Percentiles rank a stretch among this genome's conserved stretches.
Evolutionary conservation across 1,140 invertebrate species (phyloP).

Genomic region (Acromyrmex charruanus): DNA sequence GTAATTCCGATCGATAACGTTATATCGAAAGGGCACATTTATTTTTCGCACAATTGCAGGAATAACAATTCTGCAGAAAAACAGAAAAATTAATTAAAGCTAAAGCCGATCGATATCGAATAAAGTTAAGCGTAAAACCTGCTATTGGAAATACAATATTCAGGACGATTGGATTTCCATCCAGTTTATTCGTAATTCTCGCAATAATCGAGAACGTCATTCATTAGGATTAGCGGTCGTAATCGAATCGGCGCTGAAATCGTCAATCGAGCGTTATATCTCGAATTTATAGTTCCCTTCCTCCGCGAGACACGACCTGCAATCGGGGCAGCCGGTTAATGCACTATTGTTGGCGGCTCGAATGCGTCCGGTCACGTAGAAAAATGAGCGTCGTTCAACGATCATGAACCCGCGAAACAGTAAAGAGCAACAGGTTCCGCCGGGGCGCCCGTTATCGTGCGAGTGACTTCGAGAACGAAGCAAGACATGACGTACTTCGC

Average conservation of each 20-base stretch:
- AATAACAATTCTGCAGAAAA: neutral
- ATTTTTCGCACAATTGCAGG: neutral
- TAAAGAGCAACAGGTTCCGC: slow-evolving; percentile 75
- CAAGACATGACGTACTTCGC: slow-evolving; percentile 62
- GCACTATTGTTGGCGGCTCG: slow-evolving; percentile 25
- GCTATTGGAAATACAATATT: neutral
- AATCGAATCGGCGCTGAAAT: slow-evolving; percentile 35
- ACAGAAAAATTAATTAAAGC: slow-evolving; percentile 16
- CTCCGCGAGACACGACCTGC: neutral
- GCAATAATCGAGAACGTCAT: neutral
- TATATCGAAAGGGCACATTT: neutral
- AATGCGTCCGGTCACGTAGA: slow-evolving; percentile 50
- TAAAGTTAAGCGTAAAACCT: neutral
- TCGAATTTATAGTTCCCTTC: slow-evolving; percentile 32
- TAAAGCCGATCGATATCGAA: neutral
- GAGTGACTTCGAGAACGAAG: slow-evolving; percentile 63
- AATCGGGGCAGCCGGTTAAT: slow-evolving; percentile 32
- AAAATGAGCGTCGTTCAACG: slow-evolving; percentile 68
- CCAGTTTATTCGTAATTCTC: slow-evolving; percentile 1
- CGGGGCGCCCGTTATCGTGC: slow-evolving; percentile 53
- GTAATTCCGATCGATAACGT: neutral
- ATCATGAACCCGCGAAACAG: slow-evolving; percentile 66
- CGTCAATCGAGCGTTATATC: slow-evolving; percentile 17
- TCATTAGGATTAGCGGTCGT: neutral
- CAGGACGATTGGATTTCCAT: neutral